A percentile compares a stretch with the other conserved stretches of the same genome.
Evolutionary conservation across 2,888 invertebrate genomes (phyloP).

Genomic region (Brachyptera putata): DNA sequence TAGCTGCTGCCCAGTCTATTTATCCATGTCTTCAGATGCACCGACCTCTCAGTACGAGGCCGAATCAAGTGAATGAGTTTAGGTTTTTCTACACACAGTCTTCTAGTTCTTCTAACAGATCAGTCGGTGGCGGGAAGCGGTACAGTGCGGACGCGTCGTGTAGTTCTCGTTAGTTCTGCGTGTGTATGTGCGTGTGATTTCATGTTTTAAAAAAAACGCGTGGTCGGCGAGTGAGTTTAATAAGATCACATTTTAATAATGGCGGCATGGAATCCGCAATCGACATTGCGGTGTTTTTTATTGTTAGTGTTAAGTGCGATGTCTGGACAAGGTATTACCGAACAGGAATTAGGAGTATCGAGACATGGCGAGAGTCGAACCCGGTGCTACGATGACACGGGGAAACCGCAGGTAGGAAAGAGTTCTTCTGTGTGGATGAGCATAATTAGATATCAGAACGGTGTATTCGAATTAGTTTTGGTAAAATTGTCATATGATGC

Average conservation of each 20-base stretch:
- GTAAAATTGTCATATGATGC: too few species aligned
- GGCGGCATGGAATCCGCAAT: neutral
- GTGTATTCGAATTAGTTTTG: too few species aligned
- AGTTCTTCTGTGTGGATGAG: too few species aligned
- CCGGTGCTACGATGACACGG: constrained; percentile 34
- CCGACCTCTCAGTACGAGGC: too few species aligned
- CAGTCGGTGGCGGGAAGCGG: constrained; percentile 25
- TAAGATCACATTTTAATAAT: neutral
- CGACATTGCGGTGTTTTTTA: neutral
- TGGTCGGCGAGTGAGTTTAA: neutral
- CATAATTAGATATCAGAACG: too few species aligned
- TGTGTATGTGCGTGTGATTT: constrained; percentile 13
- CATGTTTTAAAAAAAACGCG: too few species aligned
- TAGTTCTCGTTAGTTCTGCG: too few species aligned
- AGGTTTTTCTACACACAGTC: too few species aligned
- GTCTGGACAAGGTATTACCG: constrained; percentile 7
- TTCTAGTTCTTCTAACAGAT: too few species aligned
- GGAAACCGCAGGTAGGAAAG: constrained; percentile 35
- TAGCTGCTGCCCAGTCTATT: too few species aligned
- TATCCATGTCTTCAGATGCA: too few species aligned
- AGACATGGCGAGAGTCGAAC: constrained; percentile 22
- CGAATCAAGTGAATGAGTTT: too few species aligned
- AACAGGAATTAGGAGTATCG: constrained; percentile 12
- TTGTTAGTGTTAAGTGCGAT: neutral
- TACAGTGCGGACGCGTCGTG: constrained; percentile 14